Evolutionary conservation across 2,888 invertebrate species (phyloP).

Genomic region (Scaptomyza caliginosa): DNA sequence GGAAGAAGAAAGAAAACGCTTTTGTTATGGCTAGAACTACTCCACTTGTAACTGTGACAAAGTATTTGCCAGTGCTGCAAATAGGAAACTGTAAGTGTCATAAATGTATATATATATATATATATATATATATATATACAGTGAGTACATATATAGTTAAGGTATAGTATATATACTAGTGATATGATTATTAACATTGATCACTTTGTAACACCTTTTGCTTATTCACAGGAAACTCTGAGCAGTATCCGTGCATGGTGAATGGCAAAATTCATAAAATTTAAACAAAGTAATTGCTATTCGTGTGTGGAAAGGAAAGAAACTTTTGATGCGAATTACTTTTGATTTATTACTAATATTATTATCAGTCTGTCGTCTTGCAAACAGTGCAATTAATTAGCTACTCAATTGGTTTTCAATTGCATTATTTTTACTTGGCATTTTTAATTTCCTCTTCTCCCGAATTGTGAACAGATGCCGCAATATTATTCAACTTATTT

Average conservation of each 20-base stretch:
- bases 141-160: not conserved
- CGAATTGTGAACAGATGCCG: not conserved
- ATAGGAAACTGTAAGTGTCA: conserved; percentile 4
- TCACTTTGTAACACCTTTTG: conserved; percentile 29
- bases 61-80: conserved; percentile 15
- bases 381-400: not conserved
- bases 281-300: not conserved
- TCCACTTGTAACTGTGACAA: conserved; percentile 29
- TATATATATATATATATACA: not conserved
- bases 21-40: not conserved
- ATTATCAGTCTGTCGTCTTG: no score
- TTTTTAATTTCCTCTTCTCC: not conserved
- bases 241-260: conserved; percentile 25
- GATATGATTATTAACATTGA: conserved; percentile 24
- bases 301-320: no score
- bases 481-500: not conserved
- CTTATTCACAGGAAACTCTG: conserved; percentile 28
- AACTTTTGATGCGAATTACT: no score
- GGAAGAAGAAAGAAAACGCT: not conserved
- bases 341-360: no score
- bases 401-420: conserved; percentile 4
- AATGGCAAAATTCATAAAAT: not conserved
- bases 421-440: not conserved
- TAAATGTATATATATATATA: conserved; percentile 5
- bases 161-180: not conserved